A percentile compares a stretch with the other conserved stretches of the same genome.
phyloP scores from a whole-genome alignment of 2,888 invertebrate species.

The Agrochola lota region DNA sequence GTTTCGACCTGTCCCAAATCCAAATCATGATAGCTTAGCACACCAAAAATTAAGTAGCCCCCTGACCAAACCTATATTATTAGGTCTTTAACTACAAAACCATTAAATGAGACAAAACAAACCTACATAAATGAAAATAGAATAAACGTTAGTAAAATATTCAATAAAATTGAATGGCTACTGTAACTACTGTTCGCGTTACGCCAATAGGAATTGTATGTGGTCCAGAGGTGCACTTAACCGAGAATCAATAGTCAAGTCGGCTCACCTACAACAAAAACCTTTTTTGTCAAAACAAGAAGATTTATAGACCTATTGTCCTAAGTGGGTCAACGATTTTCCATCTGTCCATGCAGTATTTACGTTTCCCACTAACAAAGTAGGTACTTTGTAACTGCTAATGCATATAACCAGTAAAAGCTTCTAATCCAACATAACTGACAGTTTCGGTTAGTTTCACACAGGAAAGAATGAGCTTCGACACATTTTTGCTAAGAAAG shows the following conservation, averaged over 20 bases:
- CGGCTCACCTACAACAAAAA: constrained; percentile 71
- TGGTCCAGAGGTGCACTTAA: constrained; percentile 60
- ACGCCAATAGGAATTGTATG: constrained; percentile 55
- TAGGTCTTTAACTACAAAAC: constrained; percentile 3
- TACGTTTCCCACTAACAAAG: constrained; percentile 76
- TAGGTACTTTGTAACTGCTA: constrained; percentile 73
- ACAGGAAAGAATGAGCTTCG: constrained; percentile 33
- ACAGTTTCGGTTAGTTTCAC: constrained; percentile 47
- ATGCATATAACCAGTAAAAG: constrained; percentile 71
- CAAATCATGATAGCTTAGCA: background rate
- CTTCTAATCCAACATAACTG: constrained; percentile 56
- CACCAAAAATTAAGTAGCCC: background rate
- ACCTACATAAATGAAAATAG: constrained; percentile 29
- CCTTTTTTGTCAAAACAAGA: constrained; percentile 82
- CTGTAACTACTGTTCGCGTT: constrained; percentile 44
- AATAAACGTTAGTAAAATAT: constrained; percentile 45
- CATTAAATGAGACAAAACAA: constrained; percentile 24
- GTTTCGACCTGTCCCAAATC: background rate
- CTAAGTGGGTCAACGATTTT: constrained; percentile 85
- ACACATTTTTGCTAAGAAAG: constrained; percentile 21
- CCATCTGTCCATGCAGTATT: constrained; percentile 75
- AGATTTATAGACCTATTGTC: constrained; percentile 87
- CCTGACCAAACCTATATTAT: background rate
- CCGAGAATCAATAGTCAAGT: constrained; percentile 69
- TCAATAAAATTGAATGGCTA: constrained; percentile 55